Evolutionary conservation across 2,888 invertebrate species (phyloP), one percentile per base, ranked within the genome.

Genomic region (Hyles lineata): DNA sequence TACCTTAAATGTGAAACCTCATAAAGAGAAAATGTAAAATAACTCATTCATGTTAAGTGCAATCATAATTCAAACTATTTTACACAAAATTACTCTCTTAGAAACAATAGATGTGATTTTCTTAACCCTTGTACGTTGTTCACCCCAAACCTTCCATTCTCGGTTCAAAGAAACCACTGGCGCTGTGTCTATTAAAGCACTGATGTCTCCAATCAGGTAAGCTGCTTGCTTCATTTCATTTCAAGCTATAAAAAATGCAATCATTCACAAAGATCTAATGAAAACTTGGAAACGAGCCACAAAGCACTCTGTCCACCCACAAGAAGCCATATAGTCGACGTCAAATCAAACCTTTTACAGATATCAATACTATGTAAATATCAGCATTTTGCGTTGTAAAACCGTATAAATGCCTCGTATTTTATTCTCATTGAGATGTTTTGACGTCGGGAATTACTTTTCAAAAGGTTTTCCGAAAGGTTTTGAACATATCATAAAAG

Each of bases 351-450:
- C 43, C 21, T 23, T 67, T 23, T 67, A 67, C 21, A n/a, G 43
- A 63, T 35, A 15, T 55, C 55, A 55, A 55, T 55, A 35, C 63
- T 32, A 52, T 23, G 72, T 72, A 63, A 55, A 55, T 63, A 55
- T 62, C 21, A 52, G 32, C 63, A 21, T 63, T 55, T 63, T 62
- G 62, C 63, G 55, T 55, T 58, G 21, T 67, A 72, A 67, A 58
- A 59, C 19, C 55, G 58, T 58, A 72, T 72, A 67, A 63, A 67
- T 67, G 72, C 58, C 43, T 58, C 72, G 67, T 25, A 67, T 23
- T 58, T 72, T 72, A 72, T 72, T 72, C 35, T 67, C 63, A 67
- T 72, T 72, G 67, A 67, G 21, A 72, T 72, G 63, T 72, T 72
- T 72, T 72, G 67, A 67, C 58, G 58, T 72, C 35, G 58, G 35